Evolutionary conservation across 2,113 vertebrate genomes (phyloP).

Genomic region (Chionis minor): DNA sequence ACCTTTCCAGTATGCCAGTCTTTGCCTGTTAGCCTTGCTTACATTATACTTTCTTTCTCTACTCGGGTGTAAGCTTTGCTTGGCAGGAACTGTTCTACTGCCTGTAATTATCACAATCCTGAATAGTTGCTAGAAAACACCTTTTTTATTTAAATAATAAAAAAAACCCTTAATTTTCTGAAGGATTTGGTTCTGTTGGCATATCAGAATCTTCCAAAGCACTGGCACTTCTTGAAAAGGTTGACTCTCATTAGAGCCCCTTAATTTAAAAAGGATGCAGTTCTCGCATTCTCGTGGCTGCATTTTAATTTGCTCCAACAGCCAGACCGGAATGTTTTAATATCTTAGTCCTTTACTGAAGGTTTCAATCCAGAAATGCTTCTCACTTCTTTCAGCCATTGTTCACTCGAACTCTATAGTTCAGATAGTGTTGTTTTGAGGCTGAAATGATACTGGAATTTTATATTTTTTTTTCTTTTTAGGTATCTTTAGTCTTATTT

Average conservation of each 20-base stretch:
- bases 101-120: no score
- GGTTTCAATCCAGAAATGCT: neutral
- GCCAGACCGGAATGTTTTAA: neutral
- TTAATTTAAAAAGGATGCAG: neutral
- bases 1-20: neutral
- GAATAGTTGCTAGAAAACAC: neutral
- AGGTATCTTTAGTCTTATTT: neutral
- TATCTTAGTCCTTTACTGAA: neutral
- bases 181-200: neutral
- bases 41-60: neutral
- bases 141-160: neutral
- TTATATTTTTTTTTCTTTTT: neutral
- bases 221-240: neutral
- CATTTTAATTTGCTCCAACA: neutral
- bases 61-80: neutral
- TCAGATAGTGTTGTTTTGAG: neutral
- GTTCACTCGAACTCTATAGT: neutral
- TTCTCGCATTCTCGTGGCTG: neutral
- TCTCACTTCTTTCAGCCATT: neutral
- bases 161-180: no score
- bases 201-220: neutral
- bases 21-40: neutral
- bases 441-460: neutral
- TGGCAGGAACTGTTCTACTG: neutral
- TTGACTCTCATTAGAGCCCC: neutral